Percentiles rank a stretch among this genome's conserved stretches.
phyloP scores from a whole-genome alignment of 2,888 invertebrate genomes.

The Hypsopygia costalis region DNA sequence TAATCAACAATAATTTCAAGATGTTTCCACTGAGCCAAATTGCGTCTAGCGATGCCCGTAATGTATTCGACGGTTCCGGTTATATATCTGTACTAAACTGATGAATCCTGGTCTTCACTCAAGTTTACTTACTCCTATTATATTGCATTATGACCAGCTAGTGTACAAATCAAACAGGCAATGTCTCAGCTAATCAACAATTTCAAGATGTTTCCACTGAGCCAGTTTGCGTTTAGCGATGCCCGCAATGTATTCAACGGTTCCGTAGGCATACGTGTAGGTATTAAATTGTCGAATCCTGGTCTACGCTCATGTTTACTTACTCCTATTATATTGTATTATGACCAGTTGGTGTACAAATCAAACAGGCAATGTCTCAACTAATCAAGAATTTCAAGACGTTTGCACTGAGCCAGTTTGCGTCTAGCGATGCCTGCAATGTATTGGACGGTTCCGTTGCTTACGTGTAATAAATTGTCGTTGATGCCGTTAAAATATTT shows the following conservation, averaged over 20 bases:
- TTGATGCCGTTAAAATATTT: too few species aligned
- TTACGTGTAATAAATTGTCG: too few species aligned
- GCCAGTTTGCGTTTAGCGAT: slow-evolving; percentile 25
- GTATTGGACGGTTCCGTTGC: background rate
- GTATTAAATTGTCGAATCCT: too few species aligned
- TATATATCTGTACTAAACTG: too few species aligned
- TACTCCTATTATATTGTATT: background rate
- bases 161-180: slow-evolving; percentile 71
- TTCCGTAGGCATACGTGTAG: too few species aligned
- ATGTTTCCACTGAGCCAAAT: slow-evolving; percentile 51
- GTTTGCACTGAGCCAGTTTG: slow-evolving; percentile 45
- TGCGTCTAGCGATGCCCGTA: slow-evolving; percentile 19
- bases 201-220: slow-evolving; percentile 67
- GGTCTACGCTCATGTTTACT: background rate
- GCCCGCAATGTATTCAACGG: slow-evolving; percentile 2
- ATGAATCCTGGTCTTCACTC: too few species aligned
- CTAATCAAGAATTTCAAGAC: slow-evolving; percentile 75
- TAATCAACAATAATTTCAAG: slow-evolving; percentile 76
- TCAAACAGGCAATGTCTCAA: slow-evolving; percentile 65
- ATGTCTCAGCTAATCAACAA: slow-evolving; percentile 69
- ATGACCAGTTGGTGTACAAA: slow-evolving; percentile 47
- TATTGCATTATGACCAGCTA: background rate
- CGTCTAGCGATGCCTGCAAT: slow-evolving; percentile 19
- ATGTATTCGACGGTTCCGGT: background rate
- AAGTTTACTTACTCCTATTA: background rate